phyloP scores from a whole-genome alignment of 2,797 vertebrate genomes.

The Tarsius wallacei region DNA sequence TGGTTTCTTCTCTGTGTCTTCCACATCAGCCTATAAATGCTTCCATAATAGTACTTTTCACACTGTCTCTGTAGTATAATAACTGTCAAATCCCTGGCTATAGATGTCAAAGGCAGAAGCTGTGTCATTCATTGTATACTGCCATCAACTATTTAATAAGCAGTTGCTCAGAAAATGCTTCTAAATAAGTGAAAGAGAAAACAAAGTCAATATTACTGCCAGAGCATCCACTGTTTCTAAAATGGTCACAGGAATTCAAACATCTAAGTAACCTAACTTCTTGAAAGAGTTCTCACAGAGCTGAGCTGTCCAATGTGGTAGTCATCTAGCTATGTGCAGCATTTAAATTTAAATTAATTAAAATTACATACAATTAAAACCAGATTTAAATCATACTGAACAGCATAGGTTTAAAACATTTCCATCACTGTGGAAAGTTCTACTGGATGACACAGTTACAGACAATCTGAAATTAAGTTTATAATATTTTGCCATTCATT shows the following conservation, averaged over 20 bases:
- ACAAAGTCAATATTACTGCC: conserved; percentile 53
- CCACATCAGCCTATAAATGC: conserved; percentile 3
- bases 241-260: conserved; percentile 6
- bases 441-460: conserved; percentile 41
- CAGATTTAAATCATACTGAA: conserved; percentile 30
- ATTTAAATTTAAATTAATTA: conserved; percentile 60
- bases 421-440: conserved; percentile 13
- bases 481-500: conserved; percentile 1
- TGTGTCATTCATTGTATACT: conserved; percentile 22
- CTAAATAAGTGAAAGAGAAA: conserved; percentile 63
- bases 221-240: conserved; percentile 57
- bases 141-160: conserved; percentile 50
- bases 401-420: conserved; percentile 27
- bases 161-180: conserved; percentile 67
- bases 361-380: conserved; percentile 32
- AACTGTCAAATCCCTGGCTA: conserved; percentile 28
- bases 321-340: conserved; percentile 18
- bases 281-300: conserved; percentile 62
- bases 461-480: conserved; percentile 64
- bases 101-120: conserved; percentile 62
- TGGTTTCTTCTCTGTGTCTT: conserved; percentile 28
- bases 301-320: not conserved
- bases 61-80: not conserved
- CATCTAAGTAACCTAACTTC: conserved; percentile 60
- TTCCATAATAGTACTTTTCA: conserved; percentile 49